Base-by-base conservation (phyloP, 2,888 invertebrate genomes). In the Argyra leucocephala region DNA sequence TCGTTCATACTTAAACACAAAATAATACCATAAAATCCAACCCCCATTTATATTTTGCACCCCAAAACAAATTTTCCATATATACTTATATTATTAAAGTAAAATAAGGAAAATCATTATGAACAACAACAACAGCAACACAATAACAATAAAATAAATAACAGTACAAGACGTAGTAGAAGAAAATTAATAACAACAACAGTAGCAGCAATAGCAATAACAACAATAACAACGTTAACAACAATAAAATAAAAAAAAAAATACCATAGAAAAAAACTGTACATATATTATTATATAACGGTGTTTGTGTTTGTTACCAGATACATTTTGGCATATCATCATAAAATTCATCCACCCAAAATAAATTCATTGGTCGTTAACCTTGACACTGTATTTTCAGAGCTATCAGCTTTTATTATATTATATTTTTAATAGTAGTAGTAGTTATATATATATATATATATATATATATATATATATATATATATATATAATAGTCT, bases 291-390 rank as follows among this genome's bases (percentile, higher is more conserved):
- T 48, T 48, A 48, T 48, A n/a, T 31, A 31, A 31, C 5, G 10
- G 10, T 31, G 31, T 48, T 18, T 48, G 4, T 48, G 2, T 12
- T 15, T 48, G 5, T 15, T 18, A 48, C 48, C 48, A 48, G n/a
- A 48, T 48, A 48, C 48, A 26, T 61, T 61, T 61, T 61, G 61
- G 61, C 61, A 61, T 76, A 77, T 77, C 77, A 77, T 76, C 78
- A 77, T 78, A 77, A 78, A 78, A 78, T 76, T 77, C 77, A 78
- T 77, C 78, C 77, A 78, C 76, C 78, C 77, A 77, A 78, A 76
- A 76, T 77, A 76, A 77, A 78, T 76, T 77, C 76, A 77, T 76
- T 78, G 78, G 79, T 77, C 79, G 78, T 79, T 80, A 80, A 80
- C 79, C 79, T 80, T 80, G 79, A 80, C 79, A 78, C 70, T 67